Conservation (phyloP, 2,113 vertebrate species). For the Sapajus apella region DNA sequence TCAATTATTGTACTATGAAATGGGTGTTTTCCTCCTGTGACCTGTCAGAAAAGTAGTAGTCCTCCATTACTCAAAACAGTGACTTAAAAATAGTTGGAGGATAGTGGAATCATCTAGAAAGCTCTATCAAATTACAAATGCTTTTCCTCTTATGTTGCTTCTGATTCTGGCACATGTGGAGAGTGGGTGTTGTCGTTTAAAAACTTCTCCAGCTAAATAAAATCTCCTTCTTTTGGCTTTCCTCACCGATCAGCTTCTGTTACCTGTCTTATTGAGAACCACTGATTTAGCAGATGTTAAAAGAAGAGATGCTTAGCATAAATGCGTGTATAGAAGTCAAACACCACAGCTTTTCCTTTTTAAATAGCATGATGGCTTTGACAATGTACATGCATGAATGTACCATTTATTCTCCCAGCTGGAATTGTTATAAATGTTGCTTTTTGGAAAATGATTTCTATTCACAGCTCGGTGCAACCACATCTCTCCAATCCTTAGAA, state of each 20-base stretch:
- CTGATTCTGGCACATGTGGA: background rate
- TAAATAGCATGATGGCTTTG: background rate
- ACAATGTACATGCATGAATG: background rate
- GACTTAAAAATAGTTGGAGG: background rate
- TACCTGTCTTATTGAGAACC: background rate
- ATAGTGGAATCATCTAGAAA: background rate
- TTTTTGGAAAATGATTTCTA: background rate
- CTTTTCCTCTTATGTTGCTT: background rate
- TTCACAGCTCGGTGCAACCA: background rate
- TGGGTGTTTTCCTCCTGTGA: background rate
- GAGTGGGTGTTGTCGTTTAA: background rate
- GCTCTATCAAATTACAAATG: background rate
- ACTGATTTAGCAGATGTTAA: background rate
- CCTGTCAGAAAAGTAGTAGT: background rate
- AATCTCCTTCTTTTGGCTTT: background rate
- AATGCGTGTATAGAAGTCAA: background rate
- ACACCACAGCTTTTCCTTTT: conserved; percentile 7
- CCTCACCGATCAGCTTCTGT: background rate
- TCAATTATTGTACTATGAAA: background rate
- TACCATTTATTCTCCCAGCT: background rate
- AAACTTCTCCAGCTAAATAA: background rate
- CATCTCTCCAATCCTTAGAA: background rate
- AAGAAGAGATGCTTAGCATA: background rate
- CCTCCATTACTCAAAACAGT: background rate
- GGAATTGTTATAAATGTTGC: background rate